Percentiles rank a stretch among this genome's conserved stretches.
phyloP scores from a whole-genome alignment of 2,113 vertebrate genomes.

The Ia io region DNA sequence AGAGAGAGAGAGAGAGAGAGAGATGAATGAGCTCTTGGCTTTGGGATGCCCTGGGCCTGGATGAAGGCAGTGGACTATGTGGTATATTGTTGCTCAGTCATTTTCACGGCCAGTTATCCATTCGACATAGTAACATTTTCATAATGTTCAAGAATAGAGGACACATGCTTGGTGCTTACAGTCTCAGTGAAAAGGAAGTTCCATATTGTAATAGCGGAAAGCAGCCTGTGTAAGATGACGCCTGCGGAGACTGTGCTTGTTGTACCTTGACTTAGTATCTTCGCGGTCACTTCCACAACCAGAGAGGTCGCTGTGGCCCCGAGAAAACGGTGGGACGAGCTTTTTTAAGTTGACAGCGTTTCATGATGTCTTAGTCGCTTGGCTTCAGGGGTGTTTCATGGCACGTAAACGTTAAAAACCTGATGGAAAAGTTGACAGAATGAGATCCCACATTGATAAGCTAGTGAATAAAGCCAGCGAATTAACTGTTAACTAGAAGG shows the following conservation, averaged over 20 bases:
- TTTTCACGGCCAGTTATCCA: not conserved
- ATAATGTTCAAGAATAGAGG: not conserved
- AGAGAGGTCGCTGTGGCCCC: not conserved
- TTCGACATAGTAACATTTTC: not conserved
- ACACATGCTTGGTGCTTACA: not conserved
- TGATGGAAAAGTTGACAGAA: constrained; percentile 38
- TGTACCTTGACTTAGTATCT: not conserved
- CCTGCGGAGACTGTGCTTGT: not conserved
- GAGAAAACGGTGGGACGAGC: not conserved
- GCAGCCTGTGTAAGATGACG: not conserved
- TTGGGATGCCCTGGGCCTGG: not conserved
- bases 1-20: not conserved
- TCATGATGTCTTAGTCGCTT: not conserved
- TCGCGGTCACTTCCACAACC: not conserved
- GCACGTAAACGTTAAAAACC: constrained; percentile 50
- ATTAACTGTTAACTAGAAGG: not conserved
- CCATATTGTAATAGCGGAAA: not conserved
- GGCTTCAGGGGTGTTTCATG: constrained; percentile 38
- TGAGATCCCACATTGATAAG: constrained; percentile 30
- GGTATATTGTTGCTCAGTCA: not conserved
- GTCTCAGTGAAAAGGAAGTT: not conserved
- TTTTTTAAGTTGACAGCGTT: constrained; percentile 8
- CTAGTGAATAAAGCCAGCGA: constrained; percentile 32
- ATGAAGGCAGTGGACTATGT: not conserved
- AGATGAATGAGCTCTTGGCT: not conserved